Evolutionary conservation across 1,140 invertebrate genomes (phyloP).

Genomic region (Cecropterus lyciades): DNA sequence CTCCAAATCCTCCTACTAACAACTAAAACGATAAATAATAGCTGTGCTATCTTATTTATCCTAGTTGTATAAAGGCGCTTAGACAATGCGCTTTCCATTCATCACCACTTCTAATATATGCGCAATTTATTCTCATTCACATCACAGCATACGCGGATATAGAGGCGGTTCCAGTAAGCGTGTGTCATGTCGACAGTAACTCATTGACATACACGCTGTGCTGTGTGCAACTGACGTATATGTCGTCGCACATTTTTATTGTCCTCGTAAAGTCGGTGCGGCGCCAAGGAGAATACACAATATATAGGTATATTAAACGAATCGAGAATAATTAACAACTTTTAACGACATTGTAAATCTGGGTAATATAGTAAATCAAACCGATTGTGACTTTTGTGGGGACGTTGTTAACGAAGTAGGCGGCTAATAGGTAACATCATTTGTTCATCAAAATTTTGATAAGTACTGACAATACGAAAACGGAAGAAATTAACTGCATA

Average conservation of each 20-base stretch:
- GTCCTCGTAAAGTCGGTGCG: slow-evolving; percentile 49
- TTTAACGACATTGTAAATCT: slow-evolving; percentile 32
- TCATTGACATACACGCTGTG: slow-evolving; percentile 53
- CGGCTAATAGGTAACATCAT: no score
- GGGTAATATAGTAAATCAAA: slow-evolving; percentile 21
- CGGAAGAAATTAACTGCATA: no score
- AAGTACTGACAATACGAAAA: no score
- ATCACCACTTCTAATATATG: not conserved
- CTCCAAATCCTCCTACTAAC: no score
- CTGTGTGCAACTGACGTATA: slow-evolving; percentile 44
- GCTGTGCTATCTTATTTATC: no score
- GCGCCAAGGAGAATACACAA: slow-evolving; percentile 30
- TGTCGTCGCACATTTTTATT: slow-evolving; percentile 56
- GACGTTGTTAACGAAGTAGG: not conserved
- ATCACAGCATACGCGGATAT: slow-evolving; percentile 18
- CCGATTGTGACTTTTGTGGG: slow-evolving; percentile 6
- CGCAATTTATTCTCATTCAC: slow-evolving; percentile 23
- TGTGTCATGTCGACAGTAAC: slow-evolving; percentile 32
- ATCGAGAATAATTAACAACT: slow-evolving; percentile 34
- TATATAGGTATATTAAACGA: slow-evolving; percentile 15
- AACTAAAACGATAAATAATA: no score
- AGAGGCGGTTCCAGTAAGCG: slow-evolving; percentile 20
- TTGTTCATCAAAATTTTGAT: no score
- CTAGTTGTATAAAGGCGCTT: no score
- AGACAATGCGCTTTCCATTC: no score